phyloP scores from a whole-genome alignment of 2,888 invertebrate species.

The Eretmocerus hayati region DNA sequence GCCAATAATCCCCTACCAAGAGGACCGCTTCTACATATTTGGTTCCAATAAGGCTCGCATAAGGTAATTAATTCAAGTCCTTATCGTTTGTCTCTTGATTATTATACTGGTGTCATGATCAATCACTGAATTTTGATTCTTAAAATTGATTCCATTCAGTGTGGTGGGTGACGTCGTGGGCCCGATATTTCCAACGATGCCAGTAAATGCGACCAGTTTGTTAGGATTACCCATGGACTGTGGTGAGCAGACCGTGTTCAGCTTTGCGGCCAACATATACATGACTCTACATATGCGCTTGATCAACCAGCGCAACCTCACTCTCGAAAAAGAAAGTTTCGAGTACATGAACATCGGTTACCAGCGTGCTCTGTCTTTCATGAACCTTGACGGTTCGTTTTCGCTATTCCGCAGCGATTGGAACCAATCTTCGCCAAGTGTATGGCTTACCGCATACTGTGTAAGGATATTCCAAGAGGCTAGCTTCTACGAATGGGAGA shows the following conservation, averaged over 20 bases:
- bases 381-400: constrained; percentile 87
- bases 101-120: not conserved
- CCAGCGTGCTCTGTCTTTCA: constrained; percentile 84
- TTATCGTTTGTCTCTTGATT: not conserved
- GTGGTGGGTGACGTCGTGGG: constrained; percentile 89
- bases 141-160: constrained; percentile 41
- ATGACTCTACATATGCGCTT: constrained; percentile 84
- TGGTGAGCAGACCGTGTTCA: constrained; percentile 93
- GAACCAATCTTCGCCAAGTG: constrained; percentile 82
- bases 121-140: not conserved
- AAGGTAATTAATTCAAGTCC: not conserved
- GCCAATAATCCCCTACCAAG: constrained; percentile 85
- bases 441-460: constrained; percentile 90
- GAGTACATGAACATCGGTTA: constrained; percentile 84
- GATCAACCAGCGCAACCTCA: constrained; percentile 79
- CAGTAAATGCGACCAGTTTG: constrained; percentile 77
- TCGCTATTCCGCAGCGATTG: constrained; percentile 87
- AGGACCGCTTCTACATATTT: constrained; percentile 85
- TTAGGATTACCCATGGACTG: constrained; percentile 80
- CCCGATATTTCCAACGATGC: constrained; percentile 88
- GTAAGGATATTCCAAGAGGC: constrained; percentile 85
- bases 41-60: constrained; percentile 76
- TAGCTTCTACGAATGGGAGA: constrained; percentile 95
- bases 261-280: constrained; percentile 91
- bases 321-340: constrained; percentile 74